Conservation (phyloP, 2,888 invertebrate species). For the Epistrophella euchroma region DNA sequence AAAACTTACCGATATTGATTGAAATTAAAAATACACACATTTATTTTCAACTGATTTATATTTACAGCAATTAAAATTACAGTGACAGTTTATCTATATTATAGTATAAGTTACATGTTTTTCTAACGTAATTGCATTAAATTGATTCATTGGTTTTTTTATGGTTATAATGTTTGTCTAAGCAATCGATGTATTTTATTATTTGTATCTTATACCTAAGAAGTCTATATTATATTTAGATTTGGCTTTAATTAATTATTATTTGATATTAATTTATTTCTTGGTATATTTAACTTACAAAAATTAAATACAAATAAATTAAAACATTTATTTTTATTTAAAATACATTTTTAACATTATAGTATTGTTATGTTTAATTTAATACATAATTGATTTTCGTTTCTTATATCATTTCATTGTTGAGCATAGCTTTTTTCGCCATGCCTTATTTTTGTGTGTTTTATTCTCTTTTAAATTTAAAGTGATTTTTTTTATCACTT, state of each 20-base stretch:
- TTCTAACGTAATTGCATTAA: constrained; percentile 50
- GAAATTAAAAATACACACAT: neutral
- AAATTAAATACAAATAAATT: constrained; percentile 47
- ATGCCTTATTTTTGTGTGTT: neutral
- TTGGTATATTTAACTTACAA: constrained; percentile 62
- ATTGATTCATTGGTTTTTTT: constrained; percentile 38
- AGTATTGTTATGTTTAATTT: constrained; percentile 19
- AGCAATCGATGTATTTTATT: constrained; percentile 68
- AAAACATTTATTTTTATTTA: constrained; percentile 45
- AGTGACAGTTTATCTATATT: constrained; percentile 50
- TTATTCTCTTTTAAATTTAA: neutral
- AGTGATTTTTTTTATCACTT: neutral
- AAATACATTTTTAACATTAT: constrained; percentile 1
- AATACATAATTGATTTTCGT: constrained; percentile 68
- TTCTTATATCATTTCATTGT: constrained; percentile 42
- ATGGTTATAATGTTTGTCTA: constrained; percentile 35
- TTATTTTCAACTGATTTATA: constrained; percentile 47
- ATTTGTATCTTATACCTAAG: constrained; percentile 11
- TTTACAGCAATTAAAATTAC: constrained; percentile 67
- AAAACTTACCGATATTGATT: neutral
- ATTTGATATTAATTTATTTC: constrained; percentile 75
- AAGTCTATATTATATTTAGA: constrained; percentile 20
- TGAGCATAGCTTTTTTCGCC: constrained; percentile 3
- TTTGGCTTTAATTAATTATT: constrained; percentile 41
- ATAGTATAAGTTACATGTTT: constrained; percentile 35